A percentile compares a stretch with the other conserved stretches of the same genome.
Conservation (phyloP, 2,113 vertebrate genomes). For the Dasyornis broadbenti region DNA sequence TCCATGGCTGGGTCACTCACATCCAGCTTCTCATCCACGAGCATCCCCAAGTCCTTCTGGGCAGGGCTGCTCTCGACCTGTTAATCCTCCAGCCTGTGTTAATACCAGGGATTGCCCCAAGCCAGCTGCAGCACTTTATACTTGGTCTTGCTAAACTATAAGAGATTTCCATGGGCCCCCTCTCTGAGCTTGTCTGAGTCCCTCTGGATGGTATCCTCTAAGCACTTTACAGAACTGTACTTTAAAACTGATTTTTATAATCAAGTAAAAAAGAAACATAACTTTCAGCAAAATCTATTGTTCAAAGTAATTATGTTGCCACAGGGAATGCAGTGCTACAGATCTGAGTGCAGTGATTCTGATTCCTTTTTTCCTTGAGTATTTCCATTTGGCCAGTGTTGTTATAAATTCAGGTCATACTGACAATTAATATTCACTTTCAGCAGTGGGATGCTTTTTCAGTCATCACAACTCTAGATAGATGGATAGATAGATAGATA, state of each 20-base stretch:
- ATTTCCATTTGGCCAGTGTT: background rate
- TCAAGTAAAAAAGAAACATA: conserved; percentile 1
- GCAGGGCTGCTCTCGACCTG: background rate
- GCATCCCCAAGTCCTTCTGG: background rate
- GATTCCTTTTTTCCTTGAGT: background rate
- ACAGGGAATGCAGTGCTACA: background rate
- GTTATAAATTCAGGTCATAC: background rate
- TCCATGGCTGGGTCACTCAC: background rate
- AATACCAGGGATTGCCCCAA: rapidly evolving
- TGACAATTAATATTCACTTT: background rate
- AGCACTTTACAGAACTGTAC: background rate
- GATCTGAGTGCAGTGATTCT: background rate
- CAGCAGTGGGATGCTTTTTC: background rate
- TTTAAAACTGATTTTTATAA: conserved; percentile 44
- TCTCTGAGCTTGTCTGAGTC: background rate
- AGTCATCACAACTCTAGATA: background rate
- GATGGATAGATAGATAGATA: too few species aligned
- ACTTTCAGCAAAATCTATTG: background rate
- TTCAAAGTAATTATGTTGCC: background rate
- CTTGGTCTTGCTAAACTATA: background rate
- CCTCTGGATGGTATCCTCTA: background rate
- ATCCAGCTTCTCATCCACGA: background rate
- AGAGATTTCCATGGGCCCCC: background rate
- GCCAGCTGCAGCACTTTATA: rapidly evolving
- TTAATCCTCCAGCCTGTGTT: background rate